Percentiles rank a stretch among this genome's conserved stretches.
Conservation (phyloP, 2,113 vertebrate species). For the Laterallus jamaicensis region DNA sequence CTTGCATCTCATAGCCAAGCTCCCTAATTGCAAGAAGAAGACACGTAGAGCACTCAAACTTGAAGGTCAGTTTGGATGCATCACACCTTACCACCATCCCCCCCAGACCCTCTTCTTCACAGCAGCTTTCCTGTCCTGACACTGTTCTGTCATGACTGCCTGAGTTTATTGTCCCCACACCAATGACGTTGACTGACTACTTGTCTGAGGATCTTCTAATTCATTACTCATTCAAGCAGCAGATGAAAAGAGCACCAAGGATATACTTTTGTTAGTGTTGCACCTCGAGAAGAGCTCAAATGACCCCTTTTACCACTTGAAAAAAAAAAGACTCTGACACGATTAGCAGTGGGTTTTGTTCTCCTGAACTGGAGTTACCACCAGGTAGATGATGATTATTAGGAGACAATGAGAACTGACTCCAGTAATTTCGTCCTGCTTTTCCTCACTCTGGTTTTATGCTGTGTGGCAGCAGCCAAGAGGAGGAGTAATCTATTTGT, state of each 20-base stretch:
- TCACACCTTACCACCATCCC: background rate
- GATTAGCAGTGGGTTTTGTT: background rate
- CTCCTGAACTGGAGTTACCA: background rate
- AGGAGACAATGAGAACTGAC: background rate
- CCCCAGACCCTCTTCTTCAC: background rate
- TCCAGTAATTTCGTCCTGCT: background rate
- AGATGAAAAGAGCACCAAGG: background rate
- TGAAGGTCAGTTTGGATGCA: background rate
- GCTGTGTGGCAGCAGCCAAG: background rate
- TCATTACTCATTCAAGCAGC: background rate
- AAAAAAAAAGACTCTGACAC: background rate
- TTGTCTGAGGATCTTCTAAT: background rate
- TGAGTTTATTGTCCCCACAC: background rate
- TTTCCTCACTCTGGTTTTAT: background rate
- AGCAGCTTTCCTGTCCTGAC: background rate
- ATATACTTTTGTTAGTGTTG: background rate
- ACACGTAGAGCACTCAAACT: background rate
- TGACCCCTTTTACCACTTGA: background rate
- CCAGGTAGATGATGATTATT: background rate
- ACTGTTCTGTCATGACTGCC: background rate
- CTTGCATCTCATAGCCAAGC: background rate
- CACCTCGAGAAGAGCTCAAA: background rate
- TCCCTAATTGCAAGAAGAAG: background rate
- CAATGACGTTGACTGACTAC: background rate
- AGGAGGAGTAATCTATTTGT: background rate